A percentile compares a stretch with the other conserved stretches of the same genome.
Conservation (phyloP, 2,113 vertebrate genomes). For the Cricetomys ansorgei region DNA sequence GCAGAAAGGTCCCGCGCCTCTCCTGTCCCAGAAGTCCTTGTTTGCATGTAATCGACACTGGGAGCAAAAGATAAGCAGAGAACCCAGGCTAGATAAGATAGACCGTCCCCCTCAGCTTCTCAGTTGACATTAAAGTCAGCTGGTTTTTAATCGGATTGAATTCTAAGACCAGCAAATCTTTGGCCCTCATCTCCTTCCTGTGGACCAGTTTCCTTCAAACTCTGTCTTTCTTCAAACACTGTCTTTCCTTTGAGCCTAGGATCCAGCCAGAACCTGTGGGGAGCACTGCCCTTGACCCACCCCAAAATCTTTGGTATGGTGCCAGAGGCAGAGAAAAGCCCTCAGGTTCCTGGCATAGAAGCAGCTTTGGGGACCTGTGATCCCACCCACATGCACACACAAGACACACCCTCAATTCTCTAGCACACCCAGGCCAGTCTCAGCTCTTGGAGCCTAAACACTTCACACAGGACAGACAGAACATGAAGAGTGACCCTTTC, state of each 20-base stretch:
- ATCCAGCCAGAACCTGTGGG: neutral
- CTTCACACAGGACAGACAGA: too few relatives aligned
- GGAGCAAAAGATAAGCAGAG: neutral
- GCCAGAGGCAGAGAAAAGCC: neutral
- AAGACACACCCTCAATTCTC: neutral
- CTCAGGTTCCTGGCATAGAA: neutral
- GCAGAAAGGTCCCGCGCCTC: neutral
- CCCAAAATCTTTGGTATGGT: neutral
- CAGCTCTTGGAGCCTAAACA: neutral
- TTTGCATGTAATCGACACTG: neutral
- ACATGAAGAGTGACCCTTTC: rapidly evolving
- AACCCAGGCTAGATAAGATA: neutral
- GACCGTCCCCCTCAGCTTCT: neutral
- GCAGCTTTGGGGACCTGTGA: neutral
- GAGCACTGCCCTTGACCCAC: neutral
- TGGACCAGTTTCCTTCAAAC: neutral
- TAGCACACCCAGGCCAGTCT: neutral
- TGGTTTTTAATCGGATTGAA: neutral
- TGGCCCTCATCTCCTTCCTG: neutral
- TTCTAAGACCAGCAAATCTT: neutral
- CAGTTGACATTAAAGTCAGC: neutral
- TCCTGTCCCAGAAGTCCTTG: neutral
- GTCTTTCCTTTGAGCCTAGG: neutral
- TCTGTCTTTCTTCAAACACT: too few relatives aligned
- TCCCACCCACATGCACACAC: neutral